Percentiles rank a stretch among this genome's conserved stretches.
phyloP scores from a whole-genome alignment of 2,113 vertebrate species.

The Onychostruthus taczanowskii region DNA sequence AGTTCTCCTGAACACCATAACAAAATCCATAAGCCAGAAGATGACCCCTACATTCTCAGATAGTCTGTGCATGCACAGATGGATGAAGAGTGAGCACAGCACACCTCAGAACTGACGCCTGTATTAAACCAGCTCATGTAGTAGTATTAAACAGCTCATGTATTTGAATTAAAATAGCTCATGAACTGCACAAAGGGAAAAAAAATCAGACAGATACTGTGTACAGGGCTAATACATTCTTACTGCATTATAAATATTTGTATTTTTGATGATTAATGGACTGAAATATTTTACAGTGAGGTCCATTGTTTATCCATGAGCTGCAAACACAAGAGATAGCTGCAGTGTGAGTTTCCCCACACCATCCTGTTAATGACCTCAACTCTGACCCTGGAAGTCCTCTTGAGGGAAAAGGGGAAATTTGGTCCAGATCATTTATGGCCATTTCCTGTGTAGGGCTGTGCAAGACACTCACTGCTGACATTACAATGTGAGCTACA shows the following conservation, averaged over 20 bases:
- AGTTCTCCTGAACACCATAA: not conserved
- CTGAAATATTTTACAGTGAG: conserved; percentile 44
- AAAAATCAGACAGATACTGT: not conserved
- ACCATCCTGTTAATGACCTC: conserved; percentile 36
- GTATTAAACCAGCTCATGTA: not conserved
- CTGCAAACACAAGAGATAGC: not conserved
- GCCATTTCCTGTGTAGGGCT: not conserved
- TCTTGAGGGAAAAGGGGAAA: conserved; percentile 1
- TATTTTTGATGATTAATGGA: conserved; percentile 47
- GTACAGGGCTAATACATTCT: not conserved
- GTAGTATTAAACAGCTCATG: not conserved
- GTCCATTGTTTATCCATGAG: conserved; percentile 12
- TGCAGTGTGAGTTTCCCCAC: conserved; percentile 27
- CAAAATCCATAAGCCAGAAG: not conserved
- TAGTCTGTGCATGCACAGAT: not conserved
- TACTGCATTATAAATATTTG: conserved; percentile 54
- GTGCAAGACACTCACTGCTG: not conserved
- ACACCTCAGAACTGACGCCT: not conserved
- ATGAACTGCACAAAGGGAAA: not conserved
- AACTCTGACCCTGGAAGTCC: conserved; percentile 43
- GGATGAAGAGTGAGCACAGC: not conserved
- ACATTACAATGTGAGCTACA: not conserved
- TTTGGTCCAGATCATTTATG: conserved; percentile 20
- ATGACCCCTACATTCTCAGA: not conserved
- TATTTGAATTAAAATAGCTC: not conserved